Evolutionary conservation across 1,140 invertebrate species (phyloP).

Genomic region (Drosophila orena): DNA sequence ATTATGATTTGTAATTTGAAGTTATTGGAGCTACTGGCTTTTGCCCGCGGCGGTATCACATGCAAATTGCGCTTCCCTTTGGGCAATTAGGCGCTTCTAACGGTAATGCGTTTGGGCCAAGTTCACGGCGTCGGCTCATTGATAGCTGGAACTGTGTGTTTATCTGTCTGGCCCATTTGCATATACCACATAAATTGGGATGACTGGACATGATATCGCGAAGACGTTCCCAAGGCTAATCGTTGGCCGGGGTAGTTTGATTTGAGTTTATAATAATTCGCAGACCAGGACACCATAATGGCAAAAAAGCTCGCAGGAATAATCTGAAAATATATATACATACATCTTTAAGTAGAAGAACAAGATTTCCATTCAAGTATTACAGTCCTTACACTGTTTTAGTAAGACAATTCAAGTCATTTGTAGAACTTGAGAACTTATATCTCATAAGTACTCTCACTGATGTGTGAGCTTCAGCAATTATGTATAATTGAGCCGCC

Average conservation of each 20-base stretch:
- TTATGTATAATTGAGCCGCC: conserved; percentile 3
- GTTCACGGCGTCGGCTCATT: conserved; percentile 37
- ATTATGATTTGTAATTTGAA: conserved; percentile 78
- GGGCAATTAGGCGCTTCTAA: conserved; percentile 62
- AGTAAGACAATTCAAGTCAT: too few species aligned
- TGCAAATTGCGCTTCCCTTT: conserved; percentile 60
- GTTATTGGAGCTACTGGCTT: conserved; percentile 79
- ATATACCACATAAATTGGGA: conserved; percentile 45
- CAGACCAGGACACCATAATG: too few species aligned
- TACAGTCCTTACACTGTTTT: too few species aligned
- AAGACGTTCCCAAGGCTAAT: conserved; percentile 56
- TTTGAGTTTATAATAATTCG: background rate
- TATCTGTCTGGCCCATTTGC: conserved; percentile 78
- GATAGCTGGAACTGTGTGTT: conserved; percentile 58
- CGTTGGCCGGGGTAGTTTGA: background rate
- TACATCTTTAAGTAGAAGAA: too few species aligned
- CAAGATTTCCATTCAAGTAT: too few species aligned
- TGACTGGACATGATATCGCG: conserved; percentile 31
- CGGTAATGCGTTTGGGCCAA: conserved; percentile 56
- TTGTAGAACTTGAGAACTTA: background rate
- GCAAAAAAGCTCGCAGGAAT: too few species aligned
- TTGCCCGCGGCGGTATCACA: conserved; percentile 44
- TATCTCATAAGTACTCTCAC: background rate
- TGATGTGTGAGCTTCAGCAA: background rate
- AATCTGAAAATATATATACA: background rate